phyloP scores from a whole-genome alignment of 2,888 invertebrate species.

The Chrysolina haemoptera region DNA sequence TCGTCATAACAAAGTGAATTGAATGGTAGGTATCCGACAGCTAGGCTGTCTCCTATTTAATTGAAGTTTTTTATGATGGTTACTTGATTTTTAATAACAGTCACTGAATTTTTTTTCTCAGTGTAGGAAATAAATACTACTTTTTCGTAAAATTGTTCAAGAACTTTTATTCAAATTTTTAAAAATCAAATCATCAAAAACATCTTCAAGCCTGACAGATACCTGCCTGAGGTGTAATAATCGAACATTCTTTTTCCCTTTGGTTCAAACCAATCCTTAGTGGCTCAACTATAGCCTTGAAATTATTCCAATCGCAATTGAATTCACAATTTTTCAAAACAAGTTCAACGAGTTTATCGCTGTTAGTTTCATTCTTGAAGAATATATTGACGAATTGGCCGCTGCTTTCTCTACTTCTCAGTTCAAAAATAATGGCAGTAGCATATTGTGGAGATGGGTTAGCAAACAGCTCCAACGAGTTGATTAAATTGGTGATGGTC shows the following conservation, averaged over 20 bases:
- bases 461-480: constrained; percentile 77
- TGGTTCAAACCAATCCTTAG: constrained; percentile 25
- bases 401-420: constrained; percentile 66
- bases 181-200: background rate
- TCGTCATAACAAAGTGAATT: no score
- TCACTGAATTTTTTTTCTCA: no score
- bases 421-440: constrained; percentile 79
- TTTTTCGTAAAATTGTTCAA: no score
- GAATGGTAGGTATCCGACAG: no score
- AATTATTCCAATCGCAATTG: constrained; percentile 37
- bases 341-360: constrained; percentile 13
- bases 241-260: constrained; percentile 27
- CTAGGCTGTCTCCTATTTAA: no score
- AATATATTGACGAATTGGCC: constrained; percentile 36
- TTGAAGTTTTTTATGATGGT: no score
- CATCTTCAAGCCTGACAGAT: background rate
- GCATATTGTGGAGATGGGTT: constrained; percentile 77
- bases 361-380: constrained; percentile 38
- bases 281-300: constrained; percentile 34
- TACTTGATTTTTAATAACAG: no score
- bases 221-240: background rate
- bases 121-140: no score
- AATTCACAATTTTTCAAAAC: constrained; percentile 34
- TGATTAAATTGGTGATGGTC: constrained; percentile 80
- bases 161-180: background rate